phyloP scores from a whole-genome alignment of 2,888 invertebrate genomes.

The Drosophila falleni region DNA sequence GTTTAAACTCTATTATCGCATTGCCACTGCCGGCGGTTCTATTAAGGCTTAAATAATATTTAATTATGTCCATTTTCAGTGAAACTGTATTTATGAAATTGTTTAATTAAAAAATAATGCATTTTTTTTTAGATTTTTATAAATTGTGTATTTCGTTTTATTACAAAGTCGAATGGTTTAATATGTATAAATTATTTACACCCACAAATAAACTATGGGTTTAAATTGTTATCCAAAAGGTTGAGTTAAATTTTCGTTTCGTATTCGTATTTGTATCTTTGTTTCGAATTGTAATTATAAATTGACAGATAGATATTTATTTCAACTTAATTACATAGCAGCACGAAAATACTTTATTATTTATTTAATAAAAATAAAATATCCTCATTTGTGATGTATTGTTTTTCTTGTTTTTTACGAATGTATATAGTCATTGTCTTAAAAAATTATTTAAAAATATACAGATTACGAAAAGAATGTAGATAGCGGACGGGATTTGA shows the following conservation, averaged over 20 bases:
- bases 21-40: conserved; percentile 75
- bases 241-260: conserved; percentile 23
- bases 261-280: conserved; percentile 38
- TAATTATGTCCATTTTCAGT: background rate
- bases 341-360: conserved; percentile 77
- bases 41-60: conserved; percentile 51
- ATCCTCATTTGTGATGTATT: conserved; percentile 43
- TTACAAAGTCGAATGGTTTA: conserved; percentile 68
- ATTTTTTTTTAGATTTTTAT: conserved; percentile 42
- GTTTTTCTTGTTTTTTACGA: conserved; percentile 8
- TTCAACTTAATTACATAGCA: conserved; percentile 50
- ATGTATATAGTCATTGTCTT: conserved; percentile 43
- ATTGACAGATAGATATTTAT: conserved; percentile 32
- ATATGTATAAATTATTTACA: conserved; percentile 55
- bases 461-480: conserved; percentile 35
- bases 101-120: background rate
- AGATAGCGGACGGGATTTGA: conserved; percentile 45
- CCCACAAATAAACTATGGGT: conserved; percentile 64
- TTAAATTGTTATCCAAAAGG: conserved; percentile 53
- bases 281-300: conserved; percentile 36
- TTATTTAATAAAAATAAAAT: conserved; percentile 83
- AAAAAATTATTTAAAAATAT: conserved; percentile 56
- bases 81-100: background rate
- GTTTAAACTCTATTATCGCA: conserved; percentile 85
- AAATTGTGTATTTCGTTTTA: conserved; percentile 50